Evolutionary conservation across 2,888 invertebrate species (phyloP), one percentile per base, ranked within the genome.

Genomic region (Lepidocyrtoides sp.): DNA sequence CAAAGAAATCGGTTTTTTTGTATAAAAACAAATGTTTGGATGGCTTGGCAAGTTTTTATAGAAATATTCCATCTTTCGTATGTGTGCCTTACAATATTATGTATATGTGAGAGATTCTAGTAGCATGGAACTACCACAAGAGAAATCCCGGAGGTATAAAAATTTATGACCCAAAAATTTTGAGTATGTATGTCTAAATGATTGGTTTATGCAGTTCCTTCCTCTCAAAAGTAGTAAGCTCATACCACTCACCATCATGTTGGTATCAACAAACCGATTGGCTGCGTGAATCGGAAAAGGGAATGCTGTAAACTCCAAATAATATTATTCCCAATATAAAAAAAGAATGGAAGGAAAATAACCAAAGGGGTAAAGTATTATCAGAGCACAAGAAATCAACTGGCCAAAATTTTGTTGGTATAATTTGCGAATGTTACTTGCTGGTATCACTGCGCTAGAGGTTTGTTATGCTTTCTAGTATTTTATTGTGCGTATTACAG

Each of bases 131-230:
- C n/a, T 54, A 3, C 14, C 41, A n/a, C 36, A 60, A 14, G 23
- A 57, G 23, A 77, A 82, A 77, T 91, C 87, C 91, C 91, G 92
- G 93, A 92, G 86, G 90, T 90, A 91, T 93, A 92, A 93, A 93
- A 93, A 79, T 93, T 93, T 93, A 93, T 93, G 92, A 92, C 54
- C 92, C 93, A 91, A 91, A 92, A 93, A 93, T 92, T 93, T 91
- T 75, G 89, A 92, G 86, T 63, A 77, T 36, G 77, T 86, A 88
- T 89, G 86, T 91, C 89, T 91, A 92, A 92, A 92, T 92, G 92
- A 92, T 92, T 69, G 69, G 84, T 51, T 84, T 29, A 26, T 51
- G 66, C 60, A 60, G 44, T 63, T 60, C n/a, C 77, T 87, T 69
- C 66, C 82, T 54, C n/a, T 17, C 41, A 41, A 29, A 60, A 54